phyloP scores from a whole-genome alignment of 2,113 vertebrate species.

The Microcebus murinus region DNA sequence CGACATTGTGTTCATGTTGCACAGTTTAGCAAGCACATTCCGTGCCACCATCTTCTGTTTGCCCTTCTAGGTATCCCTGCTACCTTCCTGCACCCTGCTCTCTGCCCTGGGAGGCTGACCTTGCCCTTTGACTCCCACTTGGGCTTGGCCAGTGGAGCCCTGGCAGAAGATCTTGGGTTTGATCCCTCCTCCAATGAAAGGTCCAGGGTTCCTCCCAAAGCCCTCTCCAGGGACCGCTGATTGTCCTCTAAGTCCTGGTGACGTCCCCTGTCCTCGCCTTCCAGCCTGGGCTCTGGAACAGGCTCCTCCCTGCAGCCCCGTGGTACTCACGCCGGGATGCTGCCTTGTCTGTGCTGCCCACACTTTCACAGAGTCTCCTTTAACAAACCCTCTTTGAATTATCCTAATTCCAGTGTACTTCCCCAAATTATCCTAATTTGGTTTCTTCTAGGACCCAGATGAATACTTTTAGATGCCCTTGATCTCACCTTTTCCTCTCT shows the following conservation, averaged over 20 bases:
- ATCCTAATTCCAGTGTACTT: background rate
- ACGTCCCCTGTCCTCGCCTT: background rate
- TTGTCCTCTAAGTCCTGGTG: slow-evolving; percentile 12
- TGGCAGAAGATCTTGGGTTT: slow-evolving; percentile 46
- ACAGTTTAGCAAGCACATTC: background rate
- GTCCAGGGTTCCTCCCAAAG: background rate
- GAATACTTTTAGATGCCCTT: background rate
- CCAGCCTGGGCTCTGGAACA: background rate
- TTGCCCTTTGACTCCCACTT: background rate
- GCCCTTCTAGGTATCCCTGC: background rate
- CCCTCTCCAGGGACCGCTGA: background rate
- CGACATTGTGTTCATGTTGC: background rate
- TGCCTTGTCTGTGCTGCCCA: background rate
- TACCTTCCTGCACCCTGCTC: background rate
- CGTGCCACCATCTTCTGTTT: background rate
- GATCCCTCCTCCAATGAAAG: background rate
- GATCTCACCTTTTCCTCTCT: background rate
- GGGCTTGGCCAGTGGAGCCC: background rate
- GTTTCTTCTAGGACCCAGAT: background rate
- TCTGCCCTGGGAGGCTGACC: background rate
- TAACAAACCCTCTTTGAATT: background rate
- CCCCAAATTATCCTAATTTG: background rate
- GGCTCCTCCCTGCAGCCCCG: background rate
- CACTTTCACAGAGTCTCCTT: background rate
- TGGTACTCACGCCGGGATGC: background rate